Base-by-base conservation (phyloP, 2,888 invertebrate species). In the Lithophane leautieri region DNA sequence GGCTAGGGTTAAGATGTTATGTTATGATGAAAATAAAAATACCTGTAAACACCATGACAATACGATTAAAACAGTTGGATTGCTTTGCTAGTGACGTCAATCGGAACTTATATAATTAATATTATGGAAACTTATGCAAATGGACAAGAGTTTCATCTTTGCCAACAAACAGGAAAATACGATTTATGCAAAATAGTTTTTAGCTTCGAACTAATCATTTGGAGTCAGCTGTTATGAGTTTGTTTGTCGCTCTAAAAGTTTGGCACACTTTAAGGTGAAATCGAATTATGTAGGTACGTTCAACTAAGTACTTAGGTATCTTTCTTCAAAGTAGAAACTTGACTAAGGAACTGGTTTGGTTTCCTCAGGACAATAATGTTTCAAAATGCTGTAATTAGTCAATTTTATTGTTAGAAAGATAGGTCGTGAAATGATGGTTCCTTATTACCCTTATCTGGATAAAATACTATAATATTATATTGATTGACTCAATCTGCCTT, bases 21-120 rank as follows among this genome's bases (percentile, higher is more conserved):
- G 34, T 34, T 34, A 34, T 34, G 34, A 34, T 56, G 4, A 40
- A 40, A 16, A 19, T 11, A 47, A 34, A 12, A 16, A 9, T 0
- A 47, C 16, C 19, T 28, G 1, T 19, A 28, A 25, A 62, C 61
- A 61, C 1, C 25, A 62, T 14, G 40, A 74, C 42, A 50, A 40
- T 67, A 44, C 14, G 12, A 60, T 50, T 65, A 8, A 54, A 81
- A 47, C 47, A 73, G 28, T 25, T 42, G n/a, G 19, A 47, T 80
- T 61, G 22, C 22, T 34, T 66, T 19, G 25, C 58, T 19, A 19
- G 25, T 79, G 79, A 82, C 79, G 79, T 82, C 77, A 82, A 68
- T 65, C 8, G 69, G 28, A 34, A 65, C 50, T 69, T 76, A 82
- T 28, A 80, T 52, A 47, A 81, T 69, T 65, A 75, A 82, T 60